These are phyloP conservation scores for Mylabris phalerata DNA, from an alignment of 1,140 invertebrate genomes.

Conservation along the genomic window DNA sequence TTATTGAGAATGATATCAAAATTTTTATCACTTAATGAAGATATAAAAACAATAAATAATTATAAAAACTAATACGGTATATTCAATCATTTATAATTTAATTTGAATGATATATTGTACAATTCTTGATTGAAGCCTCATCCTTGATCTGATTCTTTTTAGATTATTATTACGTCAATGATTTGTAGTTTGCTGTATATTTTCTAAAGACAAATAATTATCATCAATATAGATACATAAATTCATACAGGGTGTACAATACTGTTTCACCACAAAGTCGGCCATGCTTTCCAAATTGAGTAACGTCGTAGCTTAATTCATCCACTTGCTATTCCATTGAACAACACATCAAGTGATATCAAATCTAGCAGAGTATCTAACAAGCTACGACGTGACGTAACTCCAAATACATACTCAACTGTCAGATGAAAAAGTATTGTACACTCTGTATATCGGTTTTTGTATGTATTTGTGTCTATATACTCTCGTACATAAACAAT, in stretches of 20 bases:
- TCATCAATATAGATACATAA: constrained; percentile 13
- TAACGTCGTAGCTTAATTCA: constrained; percentile 9
- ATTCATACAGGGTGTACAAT: background rate
- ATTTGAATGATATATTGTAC: background rate
- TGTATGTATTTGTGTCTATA: background rate
- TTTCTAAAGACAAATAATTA: constrained; percentile 7
- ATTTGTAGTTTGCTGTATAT: background rate
- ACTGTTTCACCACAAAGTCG: too few species aligned
- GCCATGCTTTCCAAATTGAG: too few species aligned
- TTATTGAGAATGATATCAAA: background rate
- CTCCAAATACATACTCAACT: too few species aligned
- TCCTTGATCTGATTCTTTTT: constrained; percentile 17
- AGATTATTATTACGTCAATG: constrained; percentile 19
- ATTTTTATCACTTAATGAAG: background rate
- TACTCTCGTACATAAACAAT: background rate
- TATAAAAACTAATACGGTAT: too few species aligned
- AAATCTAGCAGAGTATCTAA: too few species aligned
- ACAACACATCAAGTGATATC: too few species aligned
- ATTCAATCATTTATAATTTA: too few species aligned
- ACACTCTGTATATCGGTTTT: constrained; percentile 11
- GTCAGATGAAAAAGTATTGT: constrained; percentile 2
- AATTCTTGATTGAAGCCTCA: constrained; percentile 6
- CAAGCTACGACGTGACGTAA: too few species aligned
- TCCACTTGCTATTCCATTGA: too few species aligned
- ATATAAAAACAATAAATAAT: too few species aligned